phyloP scores from a whole-genome alignment of 1,140 invertebrate genomes.

The Ptiloglossa arizonensis region DNA sequence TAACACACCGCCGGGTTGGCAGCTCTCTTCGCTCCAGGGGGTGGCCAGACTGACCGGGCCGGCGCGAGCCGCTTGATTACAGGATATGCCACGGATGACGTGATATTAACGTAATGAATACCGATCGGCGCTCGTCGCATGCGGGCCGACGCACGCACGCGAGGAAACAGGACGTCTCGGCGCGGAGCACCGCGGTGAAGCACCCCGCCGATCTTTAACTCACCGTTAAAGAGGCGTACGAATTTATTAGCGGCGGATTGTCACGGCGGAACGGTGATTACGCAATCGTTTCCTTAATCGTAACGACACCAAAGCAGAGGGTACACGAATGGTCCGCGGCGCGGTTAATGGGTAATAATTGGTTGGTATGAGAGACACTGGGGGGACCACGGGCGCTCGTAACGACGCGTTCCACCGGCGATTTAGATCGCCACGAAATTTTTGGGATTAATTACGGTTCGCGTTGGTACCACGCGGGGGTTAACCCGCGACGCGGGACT shows the following conservation, averaged over 20 bases:
- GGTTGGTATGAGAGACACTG: background rate
- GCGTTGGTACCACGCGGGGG: background rate
- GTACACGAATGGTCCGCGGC: background rate
- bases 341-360: constrained; percentile 41
- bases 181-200: no score
- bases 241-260: constrained; percentile 45
- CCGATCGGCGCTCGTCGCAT: constrained; percentile 50
- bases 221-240: constrained; percentile 2
- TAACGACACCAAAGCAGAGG: constrained; percentile 31
- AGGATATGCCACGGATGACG: constrained; percentile 72
- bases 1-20: constrained; percentile 66
- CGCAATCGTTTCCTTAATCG: constrained; percentile 23
- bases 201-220: background rate
- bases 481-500: background rate
- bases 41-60: constrained; percentile 30
- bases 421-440: background rate
- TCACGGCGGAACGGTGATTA: constrained; percentile 20
- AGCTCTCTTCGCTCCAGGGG: constrained; percentile 64
- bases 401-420: no score
- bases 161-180: constrained; percentile 7
- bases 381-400: no score
- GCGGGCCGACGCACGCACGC: constrained; percentile 7
- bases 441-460: constrained; percentile 1
- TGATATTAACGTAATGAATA: constrained; percentile 77
- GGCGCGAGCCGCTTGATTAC: constrained; percentile 74